Base-by-base conservation (phyloP, 2,797 vertebrate genomes). In the Xyrichtys novacula region DNA sequence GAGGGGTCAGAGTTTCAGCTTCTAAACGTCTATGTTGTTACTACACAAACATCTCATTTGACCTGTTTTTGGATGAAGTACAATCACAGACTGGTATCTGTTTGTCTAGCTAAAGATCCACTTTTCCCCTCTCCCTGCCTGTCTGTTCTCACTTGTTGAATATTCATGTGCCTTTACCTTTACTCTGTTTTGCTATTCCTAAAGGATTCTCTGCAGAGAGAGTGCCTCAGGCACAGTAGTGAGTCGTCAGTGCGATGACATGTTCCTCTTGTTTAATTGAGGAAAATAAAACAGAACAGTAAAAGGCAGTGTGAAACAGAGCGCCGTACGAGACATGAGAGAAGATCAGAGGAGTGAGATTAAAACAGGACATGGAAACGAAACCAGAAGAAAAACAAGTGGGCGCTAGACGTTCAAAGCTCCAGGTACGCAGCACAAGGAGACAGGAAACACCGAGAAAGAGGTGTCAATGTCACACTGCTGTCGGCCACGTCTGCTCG, bases 251-350 rank as follows among this genome's bases (percentile, higher is more conserved):
- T 57, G 40, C 57, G 55, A 23, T 81, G 76, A 64, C 80, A 83
- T 43, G 71, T 83, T 85, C 57, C 57, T 32, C 52, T 78, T 68
- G 57, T 87, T 83, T 88, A 89, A 89, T 79, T 79, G 85, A 87
- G 80, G 70, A 86, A 73, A 80, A 76, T 74, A 71, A 71, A 80
- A 66, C 71, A 57, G 65, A 75, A 53, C 61, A 69, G 74, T 67
- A 58, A 71, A 74, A 66, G 73, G 67, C 63, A 56, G 74, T 15
- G 22, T 14, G 53, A 79, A 71, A 65, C 40, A 11, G 47, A 60
- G 42, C 26, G 20, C 20, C 32, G 57, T 25, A 31, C 64, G 56
- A 76, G 73, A 65, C 49, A 61, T 55, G 54, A 62, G 50, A 83
- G 58, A 54, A 55, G 86, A 87, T 88, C 80, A 85, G 69, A 78